These are phyloP conservation scores for Falco rusticolus DNA, from an alignment of 2,797 vertebrate genomes.

Conservation along the genomic window DNA sequence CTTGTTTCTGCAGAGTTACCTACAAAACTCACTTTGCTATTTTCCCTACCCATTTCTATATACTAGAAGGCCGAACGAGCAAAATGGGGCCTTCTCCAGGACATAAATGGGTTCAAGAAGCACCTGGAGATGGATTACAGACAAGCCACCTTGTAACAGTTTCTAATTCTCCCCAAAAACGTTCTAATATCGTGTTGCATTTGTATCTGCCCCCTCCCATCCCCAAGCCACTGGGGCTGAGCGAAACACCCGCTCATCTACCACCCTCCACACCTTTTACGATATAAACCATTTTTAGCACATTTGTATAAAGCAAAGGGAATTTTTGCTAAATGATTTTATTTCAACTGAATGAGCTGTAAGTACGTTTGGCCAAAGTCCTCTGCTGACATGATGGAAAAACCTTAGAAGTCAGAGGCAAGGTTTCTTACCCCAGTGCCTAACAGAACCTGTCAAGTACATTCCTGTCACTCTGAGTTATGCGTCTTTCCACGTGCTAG, in stretches of 20 bases:
- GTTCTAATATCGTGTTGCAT: fast-evolving
- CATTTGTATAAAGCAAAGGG: not conserved
- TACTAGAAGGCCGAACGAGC: not conserved
- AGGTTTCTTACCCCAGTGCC: not conserved
- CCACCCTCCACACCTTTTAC: not conserved
- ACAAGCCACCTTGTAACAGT: not conserved
- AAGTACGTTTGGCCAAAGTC: not conserved
- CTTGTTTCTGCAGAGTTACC: not conserved
- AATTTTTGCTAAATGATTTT: not conserved
- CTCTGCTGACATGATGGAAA: not conserved
- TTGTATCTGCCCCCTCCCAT: not conserved
- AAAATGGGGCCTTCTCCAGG: not conserved
- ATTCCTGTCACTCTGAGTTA: not conserved
- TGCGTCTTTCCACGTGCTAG: not conserved
- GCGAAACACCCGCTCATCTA: not conserved
- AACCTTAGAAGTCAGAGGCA: not conserved
- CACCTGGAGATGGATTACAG: not conserved
- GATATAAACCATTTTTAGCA: not conserved
- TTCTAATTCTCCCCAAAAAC: not conserved
- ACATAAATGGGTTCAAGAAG: not conserved
- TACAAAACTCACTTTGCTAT: not conserved
- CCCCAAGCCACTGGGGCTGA: not conserved
- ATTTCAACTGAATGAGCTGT: not conserved
- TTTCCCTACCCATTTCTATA: no score
- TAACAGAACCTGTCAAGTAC: not conserved